Evolutionary conservation across 1,140 invertebrate species (phyloP), one percentile per base, ranked within the genome.

Genomic region (Ips typographus): DNA sequence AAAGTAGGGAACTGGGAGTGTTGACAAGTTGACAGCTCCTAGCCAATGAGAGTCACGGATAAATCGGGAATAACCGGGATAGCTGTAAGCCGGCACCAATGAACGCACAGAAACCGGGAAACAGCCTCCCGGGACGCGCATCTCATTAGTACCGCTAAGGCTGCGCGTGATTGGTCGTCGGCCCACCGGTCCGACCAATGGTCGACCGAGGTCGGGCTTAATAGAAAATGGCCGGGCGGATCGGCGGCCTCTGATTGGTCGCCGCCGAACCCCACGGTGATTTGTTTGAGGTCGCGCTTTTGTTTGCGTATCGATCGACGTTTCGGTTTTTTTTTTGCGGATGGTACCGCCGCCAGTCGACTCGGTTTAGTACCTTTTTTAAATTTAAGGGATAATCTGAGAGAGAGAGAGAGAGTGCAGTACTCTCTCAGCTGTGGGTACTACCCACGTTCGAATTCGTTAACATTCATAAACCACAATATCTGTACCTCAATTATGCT

Each of bases 191-290:
- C 7, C 55, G 65, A 47, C 65, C 65, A 67, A 67, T 67, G 43
- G 44, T 8, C 65, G 40, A 6, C 3, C 65, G 65, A 57, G 53
- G 43, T 57, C 40, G 53, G 38, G 36, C 41, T 42, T 56, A 6
- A 57, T 49, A 67, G 65, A 67, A 67, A 67, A 67, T 67, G 65
- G 65, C 65, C 65, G 65, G 65, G 65, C 56, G 51, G 56, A 8
- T 8, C 55, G 40, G 7, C 6, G 8, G 22, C 36, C 37, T 6
- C 41, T 44, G 56, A 49, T 59, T 37, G 55, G 53, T 41, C 39
- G 42, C 38, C 53, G 41, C 22, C 37, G 38, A 47, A 4, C 6
- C 2, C 55, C 36, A 2, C 37, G 52, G 53, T 57, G 53, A 64
- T 53, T 64, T 64, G 61, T 64, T 64, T 52, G 61, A 59, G 8